These are phyloP conservation scores for Hemibagrus guttatus DNA, from an alignment of 2,797 vertebrate species.

Conservation along the genomic window DNA sequence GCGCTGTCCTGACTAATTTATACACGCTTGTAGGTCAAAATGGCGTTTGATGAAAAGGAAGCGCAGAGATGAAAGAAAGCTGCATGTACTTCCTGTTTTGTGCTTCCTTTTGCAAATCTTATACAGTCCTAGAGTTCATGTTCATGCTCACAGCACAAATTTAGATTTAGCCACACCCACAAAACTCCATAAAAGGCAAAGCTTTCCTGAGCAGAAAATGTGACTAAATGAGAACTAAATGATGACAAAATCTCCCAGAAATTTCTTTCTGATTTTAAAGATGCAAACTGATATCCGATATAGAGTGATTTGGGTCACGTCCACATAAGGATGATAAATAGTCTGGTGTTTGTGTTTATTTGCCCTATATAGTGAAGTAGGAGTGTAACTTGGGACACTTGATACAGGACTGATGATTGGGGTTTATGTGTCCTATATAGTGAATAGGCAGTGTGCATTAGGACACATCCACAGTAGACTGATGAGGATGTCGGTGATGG, in stretches of 20 bases:
- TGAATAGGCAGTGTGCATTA: too few species aligned
- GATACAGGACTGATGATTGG: too few species aligned
- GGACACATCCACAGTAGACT: too few species aligned
- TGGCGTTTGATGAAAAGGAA: background rate
- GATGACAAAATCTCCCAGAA: background rate
- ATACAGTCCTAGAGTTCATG: background rate
- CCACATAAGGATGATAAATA: too few species aligned
- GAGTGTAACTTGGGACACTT: too few species aligned
- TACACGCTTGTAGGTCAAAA: background rate
- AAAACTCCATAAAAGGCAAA: background rate
- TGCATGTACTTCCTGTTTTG: background rate
- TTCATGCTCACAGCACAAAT: background rate
- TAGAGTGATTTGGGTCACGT: too few species aligned
- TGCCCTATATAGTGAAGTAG: too few species aligned
- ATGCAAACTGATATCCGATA: background rate
- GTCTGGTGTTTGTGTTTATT: too few species aligned
- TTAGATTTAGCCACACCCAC: background rate
- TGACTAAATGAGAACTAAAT: background rate
- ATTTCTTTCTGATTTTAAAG: background rate
- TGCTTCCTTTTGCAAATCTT: background rate
- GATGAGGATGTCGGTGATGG: too few species aligned
- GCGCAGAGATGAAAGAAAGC: constrained; percentile 14
- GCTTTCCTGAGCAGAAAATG: background rate
- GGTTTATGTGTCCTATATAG: too few species aligned
- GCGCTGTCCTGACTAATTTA: background rate